These are phyloP conservation scores for Neoseiulus cucumeris DNA, from an alignment of 1,140 invertebrate genomes.

Conservation along the genomic window DNA sequence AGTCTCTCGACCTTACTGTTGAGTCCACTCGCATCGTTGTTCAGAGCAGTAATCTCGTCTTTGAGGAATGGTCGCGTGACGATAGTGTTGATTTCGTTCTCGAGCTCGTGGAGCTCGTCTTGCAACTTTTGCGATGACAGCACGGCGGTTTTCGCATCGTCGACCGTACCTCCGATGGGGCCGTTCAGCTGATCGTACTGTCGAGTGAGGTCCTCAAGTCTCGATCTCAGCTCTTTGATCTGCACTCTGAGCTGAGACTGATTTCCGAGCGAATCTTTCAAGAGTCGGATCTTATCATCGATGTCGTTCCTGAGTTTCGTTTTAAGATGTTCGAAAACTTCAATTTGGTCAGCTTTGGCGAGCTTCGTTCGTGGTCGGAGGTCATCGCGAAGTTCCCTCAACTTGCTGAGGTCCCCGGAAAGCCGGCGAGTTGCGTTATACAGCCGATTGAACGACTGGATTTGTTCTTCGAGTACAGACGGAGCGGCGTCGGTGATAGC, in stretches of 20 bases:
- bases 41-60: conserved; percentile 20
- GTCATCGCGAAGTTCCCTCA: conserved; percentile 15
- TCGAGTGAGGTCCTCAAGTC: not conserved
- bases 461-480: conserved; percentile 58
- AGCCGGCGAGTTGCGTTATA: conserved; percentile 15
- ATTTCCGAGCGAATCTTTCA: not conserved
- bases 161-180: conserved; percentile 1
- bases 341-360: not conserved
- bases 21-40: not conserved
- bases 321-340: not conserved
- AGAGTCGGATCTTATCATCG: not conserved
- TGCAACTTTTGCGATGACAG: conserved; percentile 17
- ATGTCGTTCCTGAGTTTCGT: conserved; percentile 1
- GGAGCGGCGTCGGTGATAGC: conserved; percentile 46
- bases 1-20: not conserved
- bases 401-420: conserved; percentile 14
- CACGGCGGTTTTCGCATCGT: conserved; percentile 2
- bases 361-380: conserved; percentile 4
- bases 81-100: conserved; percentile 19
- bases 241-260: not conserved
- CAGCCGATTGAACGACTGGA: conserved; percentile 27
- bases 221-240: not conserved
- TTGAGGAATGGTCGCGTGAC: conserved; percentile 16
- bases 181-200: conserved; percentile 5
- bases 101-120: conserved; percentile 19